Percentiles rank a stretch among this genome's conserved stretches.
These are phyloP conservation scores for Rhimphoctona megacephalus DNA, from an alignment of 2,888 invertebrate species.

Conservation along the genomic window DNA sequence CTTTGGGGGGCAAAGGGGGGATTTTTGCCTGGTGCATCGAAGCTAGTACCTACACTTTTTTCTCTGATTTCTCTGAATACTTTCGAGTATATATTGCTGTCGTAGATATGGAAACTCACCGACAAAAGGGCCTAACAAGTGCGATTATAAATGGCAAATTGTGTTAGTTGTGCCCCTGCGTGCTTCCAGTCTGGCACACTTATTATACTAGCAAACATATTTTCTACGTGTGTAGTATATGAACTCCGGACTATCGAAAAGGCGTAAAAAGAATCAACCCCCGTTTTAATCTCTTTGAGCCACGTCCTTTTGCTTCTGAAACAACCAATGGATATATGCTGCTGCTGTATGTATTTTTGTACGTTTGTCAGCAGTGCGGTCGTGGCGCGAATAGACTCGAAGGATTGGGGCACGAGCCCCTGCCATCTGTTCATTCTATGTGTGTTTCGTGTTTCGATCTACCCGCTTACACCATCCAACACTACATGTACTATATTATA, in stretches of 20 bases:
- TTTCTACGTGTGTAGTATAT: not conserved
- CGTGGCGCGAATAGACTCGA: conserved; percentile 70
- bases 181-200: not conserved
- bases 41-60: conserved; percentile 28
- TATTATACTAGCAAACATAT: not conserved
- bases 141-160: not conserved
- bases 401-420: conserved; percentile 75
- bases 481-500: not conserved
- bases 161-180: not conserved
- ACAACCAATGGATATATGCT: not conserved
- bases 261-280: not conserved
- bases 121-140: conserved; percentile 1
- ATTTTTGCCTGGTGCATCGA: conserved; percentile 9
- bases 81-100: conserved; percentile 1
- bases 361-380: conserved; percentile 58
- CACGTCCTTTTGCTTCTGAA: conserved; percentile 13
- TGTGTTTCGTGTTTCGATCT: conserved; percentile 54
- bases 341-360: conserved; percentile 30
- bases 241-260: not conserved
- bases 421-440: conserved; percentile 81
- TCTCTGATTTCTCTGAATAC: conserved; percentile 49
- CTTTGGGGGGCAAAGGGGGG: not conserved
- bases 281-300: not conserved
- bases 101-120: not conserved
- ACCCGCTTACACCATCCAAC: conserved; percentile 27